These are phyloP conservation scores for Phortica variegata DNA, from an alignment of 1,140 invertebrate genomes.

Conservation along the genomic window DNA sequence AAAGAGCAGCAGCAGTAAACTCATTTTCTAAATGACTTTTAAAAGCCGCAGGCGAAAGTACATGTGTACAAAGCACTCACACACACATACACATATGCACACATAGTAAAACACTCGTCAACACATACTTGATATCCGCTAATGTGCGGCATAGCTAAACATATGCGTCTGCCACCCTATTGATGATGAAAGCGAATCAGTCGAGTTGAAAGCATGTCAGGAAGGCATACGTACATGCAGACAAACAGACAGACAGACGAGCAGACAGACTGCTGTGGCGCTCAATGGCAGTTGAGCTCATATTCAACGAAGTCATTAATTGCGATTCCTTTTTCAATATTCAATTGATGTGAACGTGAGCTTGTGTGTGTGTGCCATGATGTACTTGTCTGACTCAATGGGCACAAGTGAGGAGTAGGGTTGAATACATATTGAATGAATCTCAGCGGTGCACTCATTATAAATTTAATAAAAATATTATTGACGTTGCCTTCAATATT, in stretches of 20 bases:
- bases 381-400: no score
- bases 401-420: no score
- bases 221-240: slow-evolving; percentile 23
- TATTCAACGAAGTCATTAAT: slow-evolving; percentile 53
- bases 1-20: slow-evolving; percentile 18
- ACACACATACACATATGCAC: slow-evolving; percentile 3
- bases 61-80: no score
- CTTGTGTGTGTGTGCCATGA: slow-evolving; percentile 11
- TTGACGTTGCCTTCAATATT: no score
- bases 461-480: no score
- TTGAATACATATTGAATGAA: no score
- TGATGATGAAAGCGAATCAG: background rate
- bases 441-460: no score
- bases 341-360: slow-evolving; percentile 32
- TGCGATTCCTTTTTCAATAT: slow-evolving; percentile 45
- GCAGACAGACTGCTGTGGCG: slow-evolving; percentile 24
- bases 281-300: background rate
- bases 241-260: slow-evolving; percentile 15
- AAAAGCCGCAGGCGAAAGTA: slow-evolving; percentile 26
- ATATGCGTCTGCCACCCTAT: slow-evolving; percentile 20
- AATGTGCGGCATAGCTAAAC: slow-evolving; percentile 54
- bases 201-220: slow-evolving; percentile 19
- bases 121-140: slow-evolving; percentile 54
- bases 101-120: slow-evolving; percentile 35
- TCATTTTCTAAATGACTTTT: slow-evolving; percentile 35